Evolutionary conservation across 2,888 invertebrate species (phyloP), one percentile per base, ranked within the genome.

Genomic region (Zygogramma bicolorata): DNA sequence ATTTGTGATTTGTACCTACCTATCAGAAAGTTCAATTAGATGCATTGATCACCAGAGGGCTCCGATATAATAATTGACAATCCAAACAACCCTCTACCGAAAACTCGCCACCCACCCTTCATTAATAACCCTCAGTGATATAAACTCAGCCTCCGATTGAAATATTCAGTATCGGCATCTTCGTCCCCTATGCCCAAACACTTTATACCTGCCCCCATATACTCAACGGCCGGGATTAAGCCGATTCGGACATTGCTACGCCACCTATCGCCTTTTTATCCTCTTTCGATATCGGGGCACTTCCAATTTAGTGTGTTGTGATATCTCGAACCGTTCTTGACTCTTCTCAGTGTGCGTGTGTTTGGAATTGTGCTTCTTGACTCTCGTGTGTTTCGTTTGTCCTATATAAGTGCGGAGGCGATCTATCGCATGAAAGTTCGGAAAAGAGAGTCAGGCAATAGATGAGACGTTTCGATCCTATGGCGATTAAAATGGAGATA

Each of bases 401-500:
- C 29, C 46, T 29, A 22, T 65, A 15, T 25, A 31, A 18, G 10
- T 46, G 15, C 46, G 68, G 29, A 20, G 57, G 61, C 40, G n/a
- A 53, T 27, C 15, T 7, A 31, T 5, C 18, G 27, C 4, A n/a
- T 42, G 27, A 46, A 42, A 20, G 7, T 34, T 31, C 73, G 71
- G 67, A 68, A 38, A 73, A 73, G 71, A 76, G 74, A 74, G 74
- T 74, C 71, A 75, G 31, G 68, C 71, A 29, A 27, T 22, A 15
- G 18, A 13, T 46, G 34, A 25, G 60, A 63, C 46, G 40, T 59
- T 59, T 8, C 25, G n/a, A 70, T 65, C 2, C 20, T 62, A 79
- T 73, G 76, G 68, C 75, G 1, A 31, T 65, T 42, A 81, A 81
- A 68, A 73, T 77, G 74, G 83, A 84, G 49, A 70, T 82, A 59